phyloP scores from a whole-genome alignment of 2,797 vertebrate genomes.

The Bradypus variegatus region DNA sequence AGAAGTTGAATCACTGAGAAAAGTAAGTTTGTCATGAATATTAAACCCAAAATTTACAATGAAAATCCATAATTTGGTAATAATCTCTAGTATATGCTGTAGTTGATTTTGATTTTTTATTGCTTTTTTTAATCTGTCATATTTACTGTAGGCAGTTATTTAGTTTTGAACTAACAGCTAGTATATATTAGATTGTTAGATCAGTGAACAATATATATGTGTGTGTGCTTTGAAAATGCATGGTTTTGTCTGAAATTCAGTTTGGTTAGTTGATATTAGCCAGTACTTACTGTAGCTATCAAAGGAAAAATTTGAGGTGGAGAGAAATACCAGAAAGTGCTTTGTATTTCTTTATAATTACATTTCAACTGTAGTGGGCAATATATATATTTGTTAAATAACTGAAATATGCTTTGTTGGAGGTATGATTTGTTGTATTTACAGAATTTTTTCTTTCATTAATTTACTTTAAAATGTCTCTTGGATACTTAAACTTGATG shows the following conservation, averaged over 20 bases:
- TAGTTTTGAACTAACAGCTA: neutral
- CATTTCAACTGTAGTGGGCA: neutral
- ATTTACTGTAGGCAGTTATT: neutral
- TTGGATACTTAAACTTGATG: constrained; percentile 2
- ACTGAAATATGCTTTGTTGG: neutral
- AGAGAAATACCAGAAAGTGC: neutral
- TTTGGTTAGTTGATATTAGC: neutral
- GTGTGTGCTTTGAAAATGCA: neutral
- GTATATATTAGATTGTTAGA: neutral
- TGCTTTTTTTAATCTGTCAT: neutral
- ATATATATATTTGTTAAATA: constrained; percentile 25
- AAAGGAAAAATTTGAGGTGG: constrained; percentile 24
- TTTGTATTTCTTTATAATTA: constrained; percentile 1
- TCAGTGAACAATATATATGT: neutral
- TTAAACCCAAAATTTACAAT: neutral
- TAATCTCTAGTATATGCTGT: neutral
- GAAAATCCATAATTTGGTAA: neutral
- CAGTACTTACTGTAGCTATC: neutral
- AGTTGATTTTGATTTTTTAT: constrained; percentile 15
- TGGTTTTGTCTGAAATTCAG: constrained; percentile 11
- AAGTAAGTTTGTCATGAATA: neutral
- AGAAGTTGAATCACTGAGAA: neutral
- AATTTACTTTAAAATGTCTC: constrained; percentile 1
- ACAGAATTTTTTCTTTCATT: constrained; percentile 9
- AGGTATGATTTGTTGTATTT: neutral